Evolutionary conservation across 2,113 vertebrate species (phyloP), one percentile per base, ranked within the genome.

Genomic region (Crypturellus undulatus): DNA sequence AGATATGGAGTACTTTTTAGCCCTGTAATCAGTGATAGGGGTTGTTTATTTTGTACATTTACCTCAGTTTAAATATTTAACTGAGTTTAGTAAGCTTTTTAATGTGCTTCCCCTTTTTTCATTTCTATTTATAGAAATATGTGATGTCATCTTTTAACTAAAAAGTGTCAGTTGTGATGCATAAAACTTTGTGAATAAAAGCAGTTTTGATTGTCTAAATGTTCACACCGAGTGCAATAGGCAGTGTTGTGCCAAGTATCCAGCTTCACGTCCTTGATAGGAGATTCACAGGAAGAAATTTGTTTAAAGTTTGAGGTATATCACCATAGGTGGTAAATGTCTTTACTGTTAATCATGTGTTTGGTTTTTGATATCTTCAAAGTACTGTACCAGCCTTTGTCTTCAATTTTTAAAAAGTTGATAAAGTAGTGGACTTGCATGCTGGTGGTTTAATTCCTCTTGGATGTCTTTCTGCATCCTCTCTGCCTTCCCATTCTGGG

Each of bases 11-110:
- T 90, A 54, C 80, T 88, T 89, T 90, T 91, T 38, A 72, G 43
- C 70, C 65, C 42, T 75, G 43, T 68, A 67, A 79, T 51, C 20
- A 22, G 45, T 90, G 82, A 89, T 67, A 80, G 91, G 91, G 40
- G 62, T 88, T 95, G 34, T 84, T 97, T 93, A 93, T 83, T 90
- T 77, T 84, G 79, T 93, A 94, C 94, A 68, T 93, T 97, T 87
- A 97, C 87, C 90, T 97, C 94, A 68, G 68, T 97, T 88, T 63
- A 95, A 71, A 38, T 94, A 88, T 80, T 92, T 96, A 65, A 58
- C 82, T 95, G 79, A 8, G 59, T 96, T 97, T 96, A 95, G 67
- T 87, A 94, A 94, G 73, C 47, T 95, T 97, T 97, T 96, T 94
- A 84, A 85, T 96, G 81, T 93, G 72, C 47, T 68, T 97, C 52